Evolutionary conservation across 2,888 invertebrate genomes (phyloP).

Genomic region (Sycophila texana): DNA sequence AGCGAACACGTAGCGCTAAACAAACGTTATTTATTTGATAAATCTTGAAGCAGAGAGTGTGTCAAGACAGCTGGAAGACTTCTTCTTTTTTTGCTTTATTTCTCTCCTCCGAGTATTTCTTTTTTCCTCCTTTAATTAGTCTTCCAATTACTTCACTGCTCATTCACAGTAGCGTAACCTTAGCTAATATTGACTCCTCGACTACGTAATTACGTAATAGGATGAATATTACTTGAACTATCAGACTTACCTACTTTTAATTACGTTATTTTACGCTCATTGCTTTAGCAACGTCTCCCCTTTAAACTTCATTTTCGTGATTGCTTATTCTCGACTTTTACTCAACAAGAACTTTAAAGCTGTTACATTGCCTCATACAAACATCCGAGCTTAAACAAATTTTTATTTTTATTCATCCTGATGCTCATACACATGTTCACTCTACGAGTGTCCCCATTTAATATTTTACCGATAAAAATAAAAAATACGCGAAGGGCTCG

Average conservation of each 20-base stretch:
- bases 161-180: constrained; percentile 54
- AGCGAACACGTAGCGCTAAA: too few relatives aligned
- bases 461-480: too few relatives aligned
- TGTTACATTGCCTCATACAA: neutral
- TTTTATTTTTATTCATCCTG: too few relatives aligned
- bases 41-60: constrained; percentile 12
- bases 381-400: too few relatives aligned
- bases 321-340: constrained; percentile 22
- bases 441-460: too few relatives aligned
- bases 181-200: constrained; percentile 57
- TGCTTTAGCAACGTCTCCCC: constrained; percentile 56
- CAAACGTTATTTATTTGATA: neutral
- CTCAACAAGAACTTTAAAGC: neutral
- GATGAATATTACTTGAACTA: constrained; percentile 57
- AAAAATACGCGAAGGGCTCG: too few relatives aligned
- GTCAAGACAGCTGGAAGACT: too few relatives aligned
- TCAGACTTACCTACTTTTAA: constrained; percentile 56
- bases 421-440: too few relatives aligned
- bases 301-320: constrained; percentile 41
- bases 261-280: constrained; percentile 58
- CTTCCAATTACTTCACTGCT: constrained; percentile 55
- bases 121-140: constrained; percentile 56
- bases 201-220: constrained; percentile 58
- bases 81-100: constrained; percentile 38
- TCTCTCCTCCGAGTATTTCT: constrained; percentile 25